Percentiles rank a stretch among this genome's conserved stretches.
Evolutionary conservation across 2,888 invertebrate species (phyloP).

Genomic region (Clivina fossor): DNA sequence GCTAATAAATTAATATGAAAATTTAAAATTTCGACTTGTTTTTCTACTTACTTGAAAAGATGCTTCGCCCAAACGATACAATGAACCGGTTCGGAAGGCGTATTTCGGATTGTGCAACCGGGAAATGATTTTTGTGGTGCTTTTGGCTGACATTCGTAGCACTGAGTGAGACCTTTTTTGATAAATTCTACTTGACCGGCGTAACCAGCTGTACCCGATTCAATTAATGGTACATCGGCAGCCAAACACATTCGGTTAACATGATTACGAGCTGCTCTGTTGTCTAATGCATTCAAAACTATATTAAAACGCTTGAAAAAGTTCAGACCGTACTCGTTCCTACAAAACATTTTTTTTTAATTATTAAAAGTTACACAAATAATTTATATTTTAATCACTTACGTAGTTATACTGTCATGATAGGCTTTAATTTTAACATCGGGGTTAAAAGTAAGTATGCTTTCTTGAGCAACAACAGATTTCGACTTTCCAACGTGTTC

Average conservation of each 20-base stretch:
- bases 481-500: constrained; percentile 98
- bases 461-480: constrained; percentile 87
- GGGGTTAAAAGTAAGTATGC: constrained; percentile 85
- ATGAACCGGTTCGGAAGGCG: constrained; percentile 98
- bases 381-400: constrained; percentile 47
- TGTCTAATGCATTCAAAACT: constrained; percentile 96
- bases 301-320: constrained; percentile 91
- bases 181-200: constrained; percentile 93
- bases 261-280: constrained; percentile 93
- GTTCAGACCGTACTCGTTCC: constrained; percentile 83
- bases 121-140: constrained; percentile 91
- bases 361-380: constrained; percentile 27
- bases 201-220: constrained; percentile 97
- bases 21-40: too few relatives aligned
- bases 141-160: constrained; percentile 96
- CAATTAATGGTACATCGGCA: constrained; percentile 89
- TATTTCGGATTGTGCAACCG: constrained; percentile 98
- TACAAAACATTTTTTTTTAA: constrained; percentile 53
- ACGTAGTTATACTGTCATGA: constrained; percentile 93
- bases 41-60: constrained; percentile 91
- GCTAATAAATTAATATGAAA: too few relatives aligned
- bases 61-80: constrained; percentile 99
- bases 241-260: constrained; percentile 99
- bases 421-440: constrained; percentile 85
- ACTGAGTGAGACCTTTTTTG: constrained; percentile 85